Base-by-base conservation (phyloP, 2,888 invertebrate species). In the Ichneumoninae sp. region DNA sequence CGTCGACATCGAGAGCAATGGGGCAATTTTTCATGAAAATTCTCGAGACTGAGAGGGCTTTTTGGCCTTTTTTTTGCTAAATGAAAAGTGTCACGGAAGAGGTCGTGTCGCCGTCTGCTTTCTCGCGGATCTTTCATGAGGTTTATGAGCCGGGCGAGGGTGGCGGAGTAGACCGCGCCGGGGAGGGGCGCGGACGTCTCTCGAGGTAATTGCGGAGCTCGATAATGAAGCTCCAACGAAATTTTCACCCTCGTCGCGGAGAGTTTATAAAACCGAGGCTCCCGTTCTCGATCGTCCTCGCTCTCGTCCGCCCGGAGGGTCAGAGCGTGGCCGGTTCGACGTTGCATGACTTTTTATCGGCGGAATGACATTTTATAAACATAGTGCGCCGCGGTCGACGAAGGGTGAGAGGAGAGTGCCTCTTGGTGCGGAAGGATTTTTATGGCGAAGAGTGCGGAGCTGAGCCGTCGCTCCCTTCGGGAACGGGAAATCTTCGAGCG, bases 341-440 rank as follows among this genome's bases (percentile, higher is more conserved):
- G 94, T 94, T 92, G 94, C 94, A 92, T 94, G 94, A 92, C 93
- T 94, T 95, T 95, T 95, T 95, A 95, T 95, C 93, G 94, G 94
- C 92, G 92, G 91, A 89, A 92, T 95, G 95, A 95, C 95, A 95
- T 95, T 95, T 95, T 92, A 91, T 91, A 92, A 93, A 92, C 91
- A 91, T 88, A 87, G 87, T 81, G 82, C 44, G 84, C 40, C 88
- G 57, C 57, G 8, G 3, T 87, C 44, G n/a, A 16, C 4, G n/a
- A 10, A 13, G 54, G 3, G 30, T 33, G 30, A 10, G 36, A n/a
- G 36, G 5, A 7, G 3, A 30, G 52, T 52, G 54, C 3, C 36
- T 26, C 52, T 54, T 33, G 6, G 30, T 70, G 52, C 26, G 57
- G 54, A 57, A 30, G 33, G n/a, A 57, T 71, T 79, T 79, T 78